Base-by-base conservation (phyloP, 53 echinoderm and acorn worm species). In the Zoroaster sp. region DNA sequence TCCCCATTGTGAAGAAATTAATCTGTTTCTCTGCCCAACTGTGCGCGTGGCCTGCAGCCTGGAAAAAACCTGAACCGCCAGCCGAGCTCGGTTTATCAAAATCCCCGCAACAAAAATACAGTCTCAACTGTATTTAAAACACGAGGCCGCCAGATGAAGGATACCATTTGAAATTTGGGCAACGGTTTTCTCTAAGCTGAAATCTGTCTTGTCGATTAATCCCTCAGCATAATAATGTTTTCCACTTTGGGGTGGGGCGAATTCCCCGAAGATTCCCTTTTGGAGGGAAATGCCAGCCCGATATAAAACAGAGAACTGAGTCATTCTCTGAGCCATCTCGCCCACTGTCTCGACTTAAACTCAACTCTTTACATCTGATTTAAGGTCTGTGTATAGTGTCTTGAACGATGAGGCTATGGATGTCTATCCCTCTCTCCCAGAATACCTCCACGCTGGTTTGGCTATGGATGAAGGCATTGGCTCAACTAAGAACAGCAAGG, bases 171-270 rank as follows among this genome's bases (percentile, higher is more conserved):
- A 83, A 40, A 75, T 23, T 40, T 15, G 15, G 8, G 11, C 20
- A 33, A 32, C 83, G 40, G 45, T 35, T 51, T 49, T 49, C 45
- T 40, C 40, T 44, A 41, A 25, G 33, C 18, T 21, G 35, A 13
- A 66, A 45, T 82, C 68, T 68, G 82, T 82, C 82, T 44, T 82
- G 82, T 23, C 21, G 32, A 68, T 68, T 68, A 82, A 82, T 68
- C 68, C 82, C 67, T 47, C 67, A 35, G 6, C 66, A 68, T 82
- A 82, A 81, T 81, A 66, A 68, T 67, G 82, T 82, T 82, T 82
- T 82, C 82, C 82, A 82, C 69, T 82, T 82, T 82, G 67, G 78
- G 82, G 82, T 68, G 82, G 66, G 82, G 82, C 82, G 82, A 82
- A 82, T 82, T 82, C 82, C 82, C 82, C 1, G 45, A 82, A 82